Evolutionary conservation across 2,797 vertebrate species (phyloP).

Genomic region (Rhinichthys osculus): DNA sequence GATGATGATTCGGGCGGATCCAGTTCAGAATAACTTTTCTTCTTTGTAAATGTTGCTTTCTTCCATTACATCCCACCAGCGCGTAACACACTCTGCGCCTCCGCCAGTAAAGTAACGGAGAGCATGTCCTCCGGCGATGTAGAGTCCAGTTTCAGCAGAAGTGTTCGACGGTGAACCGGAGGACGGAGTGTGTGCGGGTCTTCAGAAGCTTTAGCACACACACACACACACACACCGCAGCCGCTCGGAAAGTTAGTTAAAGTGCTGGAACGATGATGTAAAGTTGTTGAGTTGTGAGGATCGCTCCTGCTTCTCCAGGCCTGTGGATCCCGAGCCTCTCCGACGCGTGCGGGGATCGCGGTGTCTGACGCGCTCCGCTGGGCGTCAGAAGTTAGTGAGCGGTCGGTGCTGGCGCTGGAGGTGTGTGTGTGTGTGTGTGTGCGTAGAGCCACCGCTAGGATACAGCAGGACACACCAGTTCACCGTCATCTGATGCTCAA

Average conservation of each 20-base stretch:
- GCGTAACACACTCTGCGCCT: background rate
- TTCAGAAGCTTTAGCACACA: background rate
- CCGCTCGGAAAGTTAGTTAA: slow-evolving; percentile 67
- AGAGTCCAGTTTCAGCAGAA: slow-evolving; percentile 46
- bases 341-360: no score
- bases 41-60: slow-evolving; percentile 55
- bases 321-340: slow-evolving; percentile 52
- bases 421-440: slow-evolving; percentile 69
- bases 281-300: background rate
- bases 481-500: slow-evolving; percentile 49
- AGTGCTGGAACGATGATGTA: slow-evolving; percentile 48
- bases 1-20: slow-evolving; percentile 49
- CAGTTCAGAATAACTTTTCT: slow-evolving; percentile 56
- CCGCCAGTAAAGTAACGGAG: background rate
- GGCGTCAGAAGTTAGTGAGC: slow-evolving; percentile 67
- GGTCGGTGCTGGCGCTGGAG: slow-evolving; percentile 52
- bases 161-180: slow-evolving; percentile 4
- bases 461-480: slow-evolving; percentile 84
- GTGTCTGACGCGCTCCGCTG: slow-evolving; percentile 44
- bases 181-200: background rate
- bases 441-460: slow-evolving; percentile 85
- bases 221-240: background rate
- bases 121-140: slow-evolving; percentile 55
- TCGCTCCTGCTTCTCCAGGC: slow-evolving; percentile 53
- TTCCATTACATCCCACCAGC: slow-evolving; percentile 49